phyloP scores from a whole-genome alignment of 1,140 invertebrate genomes.

The Lineus longissimus region DNA sequence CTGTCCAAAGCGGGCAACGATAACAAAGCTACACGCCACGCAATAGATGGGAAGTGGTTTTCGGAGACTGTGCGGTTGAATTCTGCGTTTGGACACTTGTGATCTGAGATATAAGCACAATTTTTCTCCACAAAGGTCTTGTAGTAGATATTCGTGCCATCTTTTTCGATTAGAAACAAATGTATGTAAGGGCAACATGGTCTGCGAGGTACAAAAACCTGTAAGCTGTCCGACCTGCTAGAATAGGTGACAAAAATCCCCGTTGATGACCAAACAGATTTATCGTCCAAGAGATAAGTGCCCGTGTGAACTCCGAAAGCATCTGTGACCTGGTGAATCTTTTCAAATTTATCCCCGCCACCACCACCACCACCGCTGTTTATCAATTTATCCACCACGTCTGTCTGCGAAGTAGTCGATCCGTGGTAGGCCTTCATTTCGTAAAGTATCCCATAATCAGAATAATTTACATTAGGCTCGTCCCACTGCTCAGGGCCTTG shows the following conservation, averaged over 20 bases:
- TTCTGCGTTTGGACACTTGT: constrained; percentile 5
- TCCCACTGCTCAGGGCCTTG: constrained; percentile 6
- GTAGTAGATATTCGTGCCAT: neutral
- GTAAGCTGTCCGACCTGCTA: neutral
- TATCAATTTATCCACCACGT: neutral
- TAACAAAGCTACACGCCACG: neutral
- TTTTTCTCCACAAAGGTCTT: constrained; percentile 1
- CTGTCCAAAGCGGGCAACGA: constrained; percentile 3
- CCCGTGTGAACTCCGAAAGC: constrained; percentile 5
- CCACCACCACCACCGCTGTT: neutral
- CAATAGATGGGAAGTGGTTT: constrained; percentile 1
- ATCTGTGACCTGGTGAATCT: constrained; percentile 6
- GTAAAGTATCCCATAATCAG: constrained; percentile 1
- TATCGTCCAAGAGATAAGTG: constrained; percentile 5
- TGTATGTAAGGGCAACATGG: constrained; percentile 3
- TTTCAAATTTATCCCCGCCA: neutral
- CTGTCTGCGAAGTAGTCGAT: constrained; percentile 7
- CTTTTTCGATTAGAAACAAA: constrained; percentile 7
- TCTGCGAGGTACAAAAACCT: constrained; percentile 4
- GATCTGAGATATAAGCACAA: constrained; percentile 2
- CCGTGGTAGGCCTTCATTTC: constrained; percentile 7
- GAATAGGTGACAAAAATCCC: constrained; percentile 5
- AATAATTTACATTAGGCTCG: neutral
- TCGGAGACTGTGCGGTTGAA: constrained; percentile 2
- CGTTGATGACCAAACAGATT: neutral